Evolutionary conservation across 2,888 invertebrate genomes (phyloP), one percentile per base, ranked within the genome.

Genomic region (Platerodrilus igneus): DNA sequence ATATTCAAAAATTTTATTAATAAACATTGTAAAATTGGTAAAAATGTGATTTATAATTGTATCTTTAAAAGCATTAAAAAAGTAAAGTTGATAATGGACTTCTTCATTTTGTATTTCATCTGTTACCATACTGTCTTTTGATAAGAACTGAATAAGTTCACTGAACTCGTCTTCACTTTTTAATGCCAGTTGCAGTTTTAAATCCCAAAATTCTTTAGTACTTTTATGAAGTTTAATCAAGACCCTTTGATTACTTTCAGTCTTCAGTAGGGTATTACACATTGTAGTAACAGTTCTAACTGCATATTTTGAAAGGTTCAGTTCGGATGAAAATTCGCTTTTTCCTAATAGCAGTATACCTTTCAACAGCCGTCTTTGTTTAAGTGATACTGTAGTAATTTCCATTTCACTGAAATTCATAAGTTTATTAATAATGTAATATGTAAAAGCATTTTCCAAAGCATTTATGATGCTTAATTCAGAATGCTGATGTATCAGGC

Each of bases 21-120:
- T 18, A 45, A 62, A 60, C 16, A 22, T 14, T 11, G 54, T 48
- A 37, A 59, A 58, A 32, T 60, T 48, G 18, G 46, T 35, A n/a
- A 59, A 3, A 2, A 65, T 37, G 28, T 41, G 41, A 8, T 54
- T 48, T 2, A 62, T 40, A 3, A 63, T 28, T 2, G 49, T 44
- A 8, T 57, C 52, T 32, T 55, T 55, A 41, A 65, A 66, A 14
- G 44, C 54, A 13, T 48, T 42, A 18, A 63, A 41, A 13, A 66
- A 50, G 41, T 58, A 66, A 8, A 47, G 34, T 4, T 64, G 64
- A 36, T 58, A 54, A 16, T 37, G 34, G 3, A 55, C 32, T 21
- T 53, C 48, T 16, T 50, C 45, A 5, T 50, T 45, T 16, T 44
- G 48, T 13, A 62, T 56, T 10, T 51, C 32, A 37, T 52, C 43